Conservation (phyloP, 2,888 invertebrate species). For the Dicyrtomina minuta region DNA sequence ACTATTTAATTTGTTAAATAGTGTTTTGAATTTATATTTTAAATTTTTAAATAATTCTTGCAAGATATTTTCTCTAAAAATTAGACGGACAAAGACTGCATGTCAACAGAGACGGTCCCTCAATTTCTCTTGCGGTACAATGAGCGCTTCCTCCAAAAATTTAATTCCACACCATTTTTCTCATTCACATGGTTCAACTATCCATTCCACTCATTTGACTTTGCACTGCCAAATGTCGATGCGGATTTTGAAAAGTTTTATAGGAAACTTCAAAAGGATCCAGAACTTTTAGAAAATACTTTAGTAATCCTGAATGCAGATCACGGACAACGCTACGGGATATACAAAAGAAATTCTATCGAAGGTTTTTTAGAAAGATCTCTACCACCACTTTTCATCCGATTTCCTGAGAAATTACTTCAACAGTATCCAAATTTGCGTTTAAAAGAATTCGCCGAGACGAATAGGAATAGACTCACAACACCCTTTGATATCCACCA, state of each 20-base stretch:
- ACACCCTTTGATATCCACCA: background rate
- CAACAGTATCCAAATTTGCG: background rate
- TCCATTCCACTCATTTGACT: background rate
- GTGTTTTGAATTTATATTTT: background rate
- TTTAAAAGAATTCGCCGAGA: background rate
- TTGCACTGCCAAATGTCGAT: background rate
- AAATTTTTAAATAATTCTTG: background rate
- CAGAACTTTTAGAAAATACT: background rate
- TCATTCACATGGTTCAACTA: too few relatives aligned
- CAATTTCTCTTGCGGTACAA: background rate
- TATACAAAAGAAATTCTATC: background rate
- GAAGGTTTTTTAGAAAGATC: background rate
- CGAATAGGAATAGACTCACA: background rate
- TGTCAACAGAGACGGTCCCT: conserved; percentile 10
- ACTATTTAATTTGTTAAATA: background rate
- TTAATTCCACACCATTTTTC: background rate
- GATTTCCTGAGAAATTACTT: background rate
- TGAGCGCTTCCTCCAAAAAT: background rate
- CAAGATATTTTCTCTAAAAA: background rate
- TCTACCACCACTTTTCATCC: background rate
- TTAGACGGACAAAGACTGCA: background rate
- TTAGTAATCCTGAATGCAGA: background rate
- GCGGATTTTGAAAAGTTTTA: background rate
- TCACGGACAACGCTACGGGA: background rate
- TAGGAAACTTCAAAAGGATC: background rate